Evolutionary conservation across 1,140 invertebrate genomes (phyloP).

Genomic region (Drosophila pseudoananassae): DNA sequence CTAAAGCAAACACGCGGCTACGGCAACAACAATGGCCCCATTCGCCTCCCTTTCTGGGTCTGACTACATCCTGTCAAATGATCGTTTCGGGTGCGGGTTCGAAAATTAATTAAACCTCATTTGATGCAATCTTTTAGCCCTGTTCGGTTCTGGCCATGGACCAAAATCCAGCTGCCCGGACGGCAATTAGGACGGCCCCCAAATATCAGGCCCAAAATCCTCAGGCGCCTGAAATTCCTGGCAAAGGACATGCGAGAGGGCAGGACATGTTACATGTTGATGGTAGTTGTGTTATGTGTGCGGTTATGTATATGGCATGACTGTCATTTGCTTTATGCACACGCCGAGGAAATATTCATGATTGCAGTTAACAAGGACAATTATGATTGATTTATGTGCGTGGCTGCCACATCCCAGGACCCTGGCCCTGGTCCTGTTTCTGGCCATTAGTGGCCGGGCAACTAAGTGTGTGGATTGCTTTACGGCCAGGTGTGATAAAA

Average conservation of each 20-base stretch:
- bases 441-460: constrained; percentile 30
- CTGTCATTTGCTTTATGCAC: constrained; percentile 80
- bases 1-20: constrained; percentile 66
- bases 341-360: constrained; percentile 73
- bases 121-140: constrained; percentile 59
- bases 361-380: constrained; percentile 82
- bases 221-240: constrained; percentile 18
- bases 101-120: constrained; percentile 78
- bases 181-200: constrained; percentile 63
- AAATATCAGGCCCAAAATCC: constrained; percentile 49
- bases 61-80: constrained; percentile 42
- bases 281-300: constrained; percentile 14
- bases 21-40: constrained; percentile 36
- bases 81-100: constrained; percentile 29
- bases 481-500: constrained; percentile 69
- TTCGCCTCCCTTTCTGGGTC: background rate
- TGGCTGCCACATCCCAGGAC: constrained; percentile 27
- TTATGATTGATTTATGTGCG: constrained; percentile 77
- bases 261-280: constrained; percentile 3
- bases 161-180: constrained; percentile 17
- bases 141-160: constrained; percentile 19
- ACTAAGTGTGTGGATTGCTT: constrained; percentile 18
- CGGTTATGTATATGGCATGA: constrained; percentile 64
- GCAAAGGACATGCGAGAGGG: constrained; percentile 36
- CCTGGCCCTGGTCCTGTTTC: constrained; percentile 11